Percentiles rank a stretch among this genome's conserved stretches.
Evolutionary conservation across 1,140 invertebrate species (phyloP).

Genomic region (Procambarus clarkii): DNA sequence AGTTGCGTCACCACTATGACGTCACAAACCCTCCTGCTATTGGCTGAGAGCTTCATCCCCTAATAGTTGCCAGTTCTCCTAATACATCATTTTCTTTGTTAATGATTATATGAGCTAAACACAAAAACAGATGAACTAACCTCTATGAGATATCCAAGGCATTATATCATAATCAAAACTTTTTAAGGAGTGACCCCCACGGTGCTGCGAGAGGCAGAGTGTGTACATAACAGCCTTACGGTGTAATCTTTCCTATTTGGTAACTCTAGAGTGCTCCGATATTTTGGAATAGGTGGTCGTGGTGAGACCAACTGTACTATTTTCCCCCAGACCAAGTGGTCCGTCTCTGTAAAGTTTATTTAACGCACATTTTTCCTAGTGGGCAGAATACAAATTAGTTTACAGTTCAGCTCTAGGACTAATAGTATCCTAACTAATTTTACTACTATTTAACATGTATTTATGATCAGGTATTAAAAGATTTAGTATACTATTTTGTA

Average conservation of each 20-base stretch:
- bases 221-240: constrained; percentile 29
- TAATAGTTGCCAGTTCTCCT: background rate
- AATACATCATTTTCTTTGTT: background rate
- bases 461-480: constrained; percentile 66
- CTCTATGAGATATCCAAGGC: constrained; percentile 55
- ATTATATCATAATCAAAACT: constrained; percentile 64
- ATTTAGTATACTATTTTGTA: constrained; percentile 65
- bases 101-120: background rate
- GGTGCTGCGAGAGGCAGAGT: background rate
- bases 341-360: constrained; percentile 56
- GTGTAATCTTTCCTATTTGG: constrained; percentile 34
- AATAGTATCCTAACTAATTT: constrained; percentile 65
- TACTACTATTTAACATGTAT: constrained; percentile 63
- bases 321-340: constrained; percentile 54
- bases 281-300: constrained; percentile 27
- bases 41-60: background rate
- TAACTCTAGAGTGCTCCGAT: constrained; percentile 29
- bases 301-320: constrained; percentile 44
- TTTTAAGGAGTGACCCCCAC: constrained; percentile 15
- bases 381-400: constrained; percentile 18
- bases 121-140: constrained; percentile 13
- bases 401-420: constrained; percentile 32
- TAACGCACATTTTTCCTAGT: constrained; percentile 61
- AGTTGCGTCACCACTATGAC: background rate
- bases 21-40: background rate